These are phyloP conservation scores for Pollenia labialis DNA, from an alignment of 2,888 invertebrate genomes.

Conservation along the genomic window DNA sequence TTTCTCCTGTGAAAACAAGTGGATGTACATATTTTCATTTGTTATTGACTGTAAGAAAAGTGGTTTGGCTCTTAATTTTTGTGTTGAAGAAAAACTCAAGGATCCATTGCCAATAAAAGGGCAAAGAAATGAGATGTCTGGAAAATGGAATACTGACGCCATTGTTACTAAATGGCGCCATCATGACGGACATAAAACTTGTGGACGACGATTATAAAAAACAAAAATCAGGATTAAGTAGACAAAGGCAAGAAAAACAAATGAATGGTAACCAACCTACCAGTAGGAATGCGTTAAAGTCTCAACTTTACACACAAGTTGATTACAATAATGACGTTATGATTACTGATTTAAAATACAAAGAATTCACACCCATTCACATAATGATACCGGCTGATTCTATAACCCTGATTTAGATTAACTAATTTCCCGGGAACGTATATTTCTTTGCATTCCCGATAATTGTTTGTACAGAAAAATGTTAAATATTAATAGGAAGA, in stretches of 20 bases:
- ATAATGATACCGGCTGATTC: too few species aligned
- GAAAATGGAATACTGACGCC: conserved; percentile 63
- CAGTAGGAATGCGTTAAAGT: too few species aligned
- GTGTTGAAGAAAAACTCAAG: conserved; percentile 42
- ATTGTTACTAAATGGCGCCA: conserved; percentile 69
- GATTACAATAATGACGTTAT: too few species aligned
- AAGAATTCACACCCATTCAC: too few species aligned
- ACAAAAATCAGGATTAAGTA: conserved; percentile 4
- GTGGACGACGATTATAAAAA: conserved; percentile 28
- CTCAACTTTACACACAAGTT: too few species aligned
- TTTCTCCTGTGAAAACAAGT: conserved; percentile 6
- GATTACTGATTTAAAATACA: too few species aligned
- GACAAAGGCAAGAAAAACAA: background rate
- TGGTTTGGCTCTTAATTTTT: conserved; percentile 32
- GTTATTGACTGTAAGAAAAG: conserved; percentile 4
- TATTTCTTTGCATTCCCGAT: too few species aligned
- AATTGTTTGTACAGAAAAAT: too few species aligned
- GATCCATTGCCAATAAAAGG: conserved; percentile 57
- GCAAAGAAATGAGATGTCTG: conserved; percentile 47
- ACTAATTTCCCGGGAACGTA: too few species aligned
- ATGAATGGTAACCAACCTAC: too few species aligned
- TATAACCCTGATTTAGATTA: too few species aligned
- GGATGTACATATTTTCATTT: conserved; percentile 19
- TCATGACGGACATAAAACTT: conserved; percentile 56
- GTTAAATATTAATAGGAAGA: too few species aligned